Evolutionary conservation across 2,888 invertebrate genomes (phyloP).

Genomic region (Gastrophysa polygoni): DNA sequence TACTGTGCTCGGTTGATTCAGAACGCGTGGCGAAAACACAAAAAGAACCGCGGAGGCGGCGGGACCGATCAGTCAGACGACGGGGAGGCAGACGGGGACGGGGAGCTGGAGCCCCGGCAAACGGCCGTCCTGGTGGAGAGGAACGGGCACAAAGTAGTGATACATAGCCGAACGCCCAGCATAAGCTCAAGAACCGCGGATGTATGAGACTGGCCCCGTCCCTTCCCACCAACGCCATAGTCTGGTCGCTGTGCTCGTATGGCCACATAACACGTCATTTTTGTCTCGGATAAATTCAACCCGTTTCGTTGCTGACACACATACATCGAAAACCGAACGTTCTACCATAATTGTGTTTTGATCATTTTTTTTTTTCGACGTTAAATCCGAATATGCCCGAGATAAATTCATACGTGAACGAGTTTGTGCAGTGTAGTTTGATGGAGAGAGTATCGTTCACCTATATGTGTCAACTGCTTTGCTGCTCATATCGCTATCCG

Average conservation of each 20-base stretch:
- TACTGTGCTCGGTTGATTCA: constrained; percentile 96
- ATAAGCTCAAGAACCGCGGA: constrained; percentile 82
- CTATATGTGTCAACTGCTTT: constrained; percentile 50
- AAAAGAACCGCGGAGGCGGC: constrained; percentile 68
- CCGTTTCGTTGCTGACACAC: constrained; percentile 33
- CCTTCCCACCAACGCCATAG: constrained; percentile 65
- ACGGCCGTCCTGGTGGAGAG: constrained; percentile 86
- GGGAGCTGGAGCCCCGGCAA: constrained; percentile 62
- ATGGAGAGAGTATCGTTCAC: constrained; percentile 58
- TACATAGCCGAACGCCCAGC: constrained; percentile 86
- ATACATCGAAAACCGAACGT: constrained; percentile 39
- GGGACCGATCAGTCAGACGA: constrained; percentile 62
- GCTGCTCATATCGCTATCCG: constrained; percentile 51
- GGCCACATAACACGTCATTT: constrained; percentile 44
- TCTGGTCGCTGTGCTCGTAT: constrained; percentile 44
- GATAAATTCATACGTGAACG: constrained; percentile 51
- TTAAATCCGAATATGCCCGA: constrained; percentile 44
- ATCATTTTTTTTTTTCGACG: constrained; percentile 20
- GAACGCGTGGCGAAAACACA: constrained; percentile 91
- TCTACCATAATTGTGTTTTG: constrained; percentile 31
- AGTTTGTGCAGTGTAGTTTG: constrained; percentile 59
- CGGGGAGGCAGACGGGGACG: constrained; percentile 58
- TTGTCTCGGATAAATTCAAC: constrained; percentile 46
- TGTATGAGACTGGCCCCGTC: constrained; percentile 81
- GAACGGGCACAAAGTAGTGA: constrained; percentile 90